Base-by-base conservation (phyloP, 2,113 vertebrate species). In the Caretta caretta region DNA sequence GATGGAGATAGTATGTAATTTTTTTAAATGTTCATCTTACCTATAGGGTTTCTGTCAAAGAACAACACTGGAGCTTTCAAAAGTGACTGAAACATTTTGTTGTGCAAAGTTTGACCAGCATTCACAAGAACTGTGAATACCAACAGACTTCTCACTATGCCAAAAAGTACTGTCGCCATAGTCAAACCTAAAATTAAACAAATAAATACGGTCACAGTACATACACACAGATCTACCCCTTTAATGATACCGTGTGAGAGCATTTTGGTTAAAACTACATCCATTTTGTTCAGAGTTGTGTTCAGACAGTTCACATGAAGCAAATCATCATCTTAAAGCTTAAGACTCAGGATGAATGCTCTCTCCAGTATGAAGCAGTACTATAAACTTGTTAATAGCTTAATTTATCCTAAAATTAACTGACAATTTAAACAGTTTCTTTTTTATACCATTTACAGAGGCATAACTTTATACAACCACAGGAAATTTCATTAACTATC, bases 21-120 rank as follows among this genome's bases (percentile, higher is more conserved):
- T 78, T 62, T 62, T 53, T 51, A 49, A 78, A 10, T 19, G 7
- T 90, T 25, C 76, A 83, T 92, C 99, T 99, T 96, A 99, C 99
- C 99, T 25, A 99, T 98, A 16, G 99, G 99, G 96, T 99, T 99
- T 97, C 98, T 97, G 94, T 99, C 99, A 88, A 99, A 99, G 98
- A 99, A 99, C 95, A 98, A 97, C 22, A 99, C 98, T 0, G 98
- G 99, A 8, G 99, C 98, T 91, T 90, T 98, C 96, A 99, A 97
- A 96, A 99, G 98, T 54, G 98, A 96, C 24, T 97, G 97, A 96
- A 99, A 99, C 99, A 99, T 99, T 94, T 92, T 98, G 98, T 99
- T 98, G 98, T 99, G 99, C 81, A 99, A 98, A 12, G 80, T 93
- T 96, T 99, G 99, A 5, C 99, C 94, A 56, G 98, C 97, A 86